phyloP scores from a whole-genome alignment of 2,888 invertebrate genomes.

The Zonitis immaculata region DNA sequence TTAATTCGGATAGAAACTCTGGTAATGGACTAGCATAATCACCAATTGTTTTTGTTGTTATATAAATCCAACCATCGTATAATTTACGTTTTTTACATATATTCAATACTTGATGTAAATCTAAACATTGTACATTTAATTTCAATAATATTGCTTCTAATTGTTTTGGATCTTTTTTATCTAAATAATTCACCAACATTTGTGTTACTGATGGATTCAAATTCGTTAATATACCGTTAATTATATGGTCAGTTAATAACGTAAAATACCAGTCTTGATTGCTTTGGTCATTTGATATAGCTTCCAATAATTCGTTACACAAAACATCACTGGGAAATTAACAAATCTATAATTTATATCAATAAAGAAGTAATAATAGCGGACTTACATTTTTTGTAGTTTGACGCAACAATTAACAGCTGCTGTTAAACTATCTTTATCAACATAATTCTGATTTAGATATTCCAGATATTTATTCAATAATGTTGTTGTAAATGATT shows the following conservation, averaged over 20 bases:
- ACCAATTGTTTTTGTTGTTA: conserved; percentile 69
- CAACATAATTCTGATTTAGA: conserved; percentile 45
- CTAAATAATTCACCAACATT: conserved; percentile 65
- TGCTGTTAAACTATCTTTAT: conserved; percentile 49
- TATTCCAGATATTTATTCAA: conserved; percentile 48
- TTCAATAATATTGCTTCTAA: conserved; percentile 69
- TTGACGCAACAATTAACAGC: conserved; percentile 51
- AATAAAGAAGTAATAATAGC: not conserved
- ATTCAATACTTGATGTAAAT: conserved; percentile 65
- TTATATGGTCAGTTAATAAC: conserved; percentile 65
- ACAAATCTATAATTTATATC: not conserved
- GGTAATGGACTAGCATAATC: conserved; percentile 73
- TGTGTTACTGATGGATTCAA: conserved; percentile 69
- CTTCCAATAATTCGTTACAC: conserved; percentile 62
- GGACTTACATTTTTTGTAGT: conserved; percentile 52
- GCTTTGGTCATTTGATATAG: conserved; percentile 50
- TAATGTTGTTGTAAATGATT: conserved; percentile 41
- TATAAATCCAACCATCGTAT: conserved; percentile 68
- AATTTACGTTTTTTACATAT: conserved; percentile 55
- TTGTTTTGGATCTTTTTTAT: conserved; percentile 54
- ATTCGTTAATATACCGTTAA: conserved; percentile 56
- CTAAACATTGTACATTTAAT: conserved; percentile 68
- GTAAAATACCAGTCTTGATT: conserved; percentile 57
- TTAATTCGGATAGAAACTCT: conserved; percentile 57
- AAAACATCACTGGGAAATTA: conserved; percentile 51